These are phyloP conservation scores for Amia ocellicauda DNA, from an alignment of 2,113 vertebrate genomes.

Conservation along the genomic window DNA sequence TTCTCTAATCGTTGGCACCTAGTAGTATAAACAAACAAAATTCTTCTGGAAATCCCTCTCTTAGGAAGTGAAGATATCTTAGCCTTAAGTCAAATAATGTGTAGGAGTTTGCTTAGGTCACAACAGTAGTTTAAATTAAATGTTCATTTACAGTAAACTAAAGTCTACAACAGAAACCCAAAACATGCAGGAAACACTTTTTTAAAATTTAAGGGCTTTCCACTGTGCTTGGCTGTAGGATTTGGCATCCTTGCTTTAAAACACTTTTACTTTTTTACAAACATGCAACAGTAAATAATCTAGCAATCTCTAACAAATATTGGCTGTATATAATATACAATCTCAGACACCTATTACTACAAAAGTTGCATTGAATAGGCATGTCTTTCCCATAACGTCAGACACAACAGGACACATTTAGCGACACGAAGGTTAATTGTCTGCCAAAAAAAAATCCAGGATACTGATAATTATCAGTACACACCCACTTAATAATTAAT, in stretches of 20 bases:
- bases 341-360: neutral
- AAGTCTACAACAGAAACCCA: neutral
- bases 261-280: neutral
- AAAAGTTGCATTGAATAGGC: no score
- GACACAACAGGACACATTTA: no score
- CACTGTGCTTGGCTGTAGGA: no score
- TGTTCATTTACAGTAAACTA: neutral
- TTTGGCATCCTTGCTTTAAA: no score
- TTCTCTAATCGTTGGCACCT: neutral
- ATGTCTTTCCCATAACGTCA: no score
- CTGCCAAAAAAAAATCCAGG: no score
- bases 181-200: no score
- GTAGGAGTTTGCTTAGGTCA: neutral
- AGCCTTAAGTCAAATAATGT: neutral
- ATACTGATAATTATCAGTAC: no score
- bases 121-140: neutral
- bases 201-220: conserved; percentile 1
- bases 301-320: neutral
- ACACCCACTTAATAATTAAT: no score
- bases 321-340: neutral
- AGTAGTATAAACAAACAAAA: neutral
- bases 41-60: neutral
- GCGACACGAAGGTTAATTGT: no score
- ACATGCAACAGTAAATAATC: neutral
- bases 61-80: neutral